Percentiles rank a stretch among this genome's conserved stretches.
phyloP scores from a whole-genome alignment of 2,797 vertebrate species.

The Capromys pilorides region DNA sequence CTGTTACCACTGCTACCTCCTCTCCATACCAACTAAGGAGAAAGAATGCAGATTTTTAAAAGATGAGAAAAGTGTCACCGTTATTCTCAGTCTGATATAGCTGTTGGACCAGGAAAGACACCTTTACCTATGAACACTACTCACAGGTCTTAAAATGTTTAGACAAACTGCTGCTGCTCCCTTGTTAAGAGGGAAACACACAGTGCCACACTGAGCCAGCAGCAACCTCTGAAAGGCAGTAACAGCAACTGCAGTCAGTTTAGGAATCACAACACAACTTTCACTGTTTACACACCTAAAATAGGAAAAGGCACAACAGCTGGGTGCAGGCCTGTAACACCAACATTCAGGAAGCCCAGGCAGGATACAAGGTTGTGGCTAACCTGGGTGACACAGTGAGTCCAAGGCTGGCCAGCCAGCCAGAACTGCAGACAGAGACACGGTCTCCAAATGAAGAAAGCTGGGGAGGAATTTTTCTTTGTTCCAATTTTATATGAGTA shows the following conservation, averaged over 20 bases:
- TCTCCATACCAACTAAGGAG: neutral
- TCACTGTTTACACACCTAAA: neutral
- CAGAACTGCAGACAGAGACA: neutral
- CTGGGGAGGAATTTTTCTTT: neutral
- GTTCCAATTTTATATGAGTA: neutral
- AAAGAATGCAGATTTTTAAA: neutral
- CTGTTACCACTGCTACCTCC: neutral
- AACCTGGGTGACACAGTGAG: neutral
- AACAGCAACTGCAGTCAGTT: neutral
- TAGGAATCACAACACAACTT: neutral
- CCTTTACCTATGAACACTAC: neutral
- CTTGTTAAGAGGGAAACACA: neutral
- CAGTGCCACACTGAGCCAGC: neutral
- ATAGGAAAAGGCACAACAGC: neutral
- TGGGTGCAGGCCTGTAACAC: neutral
- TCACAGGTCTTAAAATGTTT: neutral
- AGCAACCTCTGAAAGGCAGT: neutral
- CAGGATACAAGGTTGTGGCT: neutral
- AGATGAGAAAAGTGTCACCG: neutral
- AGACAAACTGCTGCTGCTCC: neutral
- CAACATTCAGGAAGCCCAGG: neutral
- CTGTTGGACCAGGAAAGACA: neutral
- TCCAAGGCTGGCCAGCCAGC: neutral
- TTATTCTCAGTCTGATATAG: neutral
- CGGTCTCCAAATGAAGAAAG: neutral